These are phyloP conservation scores for Heliocidaris erythrogramma DNA, from an alignment of 35 echinoderm and acorn worm species.

Conservation along the genomic window DNA sequence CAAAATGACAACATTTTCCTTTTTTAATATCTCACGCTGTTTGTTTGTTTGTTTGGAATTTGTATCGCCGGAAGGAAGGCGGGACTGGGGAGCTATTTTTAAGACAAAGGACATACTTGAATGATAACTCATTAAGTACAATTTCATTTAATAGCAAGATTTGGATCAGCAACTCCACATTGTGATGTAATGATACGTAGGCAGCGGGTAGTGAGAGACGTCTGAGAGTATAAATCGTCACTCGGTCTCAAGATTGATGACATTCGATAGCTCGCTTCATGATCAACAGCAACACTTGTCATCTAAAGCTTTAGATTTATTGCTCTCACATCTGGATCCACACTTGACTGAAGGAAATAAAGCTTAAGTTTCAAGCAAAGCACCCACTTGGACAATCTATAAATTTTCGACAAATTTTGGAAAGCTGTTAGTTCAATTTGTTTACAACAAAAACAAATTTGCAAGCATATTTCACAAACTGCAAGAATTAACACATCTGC, in stretches of 20 bases:
- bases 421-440: neutral
- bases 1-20: neutral
- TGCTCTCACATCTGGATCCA: neutral
- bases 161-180: neutral
- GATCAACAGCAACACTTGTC: neutral
- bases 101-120: constrained; percentile 17
- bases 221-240: neutral
- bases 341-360: neutral
- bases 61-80: neutral
- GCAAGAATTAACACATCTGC: neutral
- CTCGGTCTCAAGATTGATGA: neutral
- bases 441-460: neutral
- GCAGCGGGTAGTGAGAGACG: neutral
- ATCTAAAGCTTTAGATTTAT: neutral
- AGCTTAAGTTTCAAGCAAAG: too few relatives aligned
- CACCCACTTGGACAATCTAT: neutral
- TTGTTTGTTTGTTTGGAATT: constrained; percentile 13
- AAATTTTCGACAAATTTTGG: neutral
- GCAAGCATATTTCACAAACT: neutral
- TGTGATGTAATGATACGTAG: constrained; percentile 2
- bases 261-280: neutral
- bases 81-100: constrained; percentile 3
- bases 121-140: neutral
- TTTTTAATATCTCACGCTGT: neutral
- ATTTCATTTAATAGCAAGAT: constrained; percentile 9